Percentiles rank a stretch among this genome's conserved stretches.
phyloP scores from a whole-genome alignment of 2,113 vertebrate genomes.

The Hypomesus transpacificus region DNA sequence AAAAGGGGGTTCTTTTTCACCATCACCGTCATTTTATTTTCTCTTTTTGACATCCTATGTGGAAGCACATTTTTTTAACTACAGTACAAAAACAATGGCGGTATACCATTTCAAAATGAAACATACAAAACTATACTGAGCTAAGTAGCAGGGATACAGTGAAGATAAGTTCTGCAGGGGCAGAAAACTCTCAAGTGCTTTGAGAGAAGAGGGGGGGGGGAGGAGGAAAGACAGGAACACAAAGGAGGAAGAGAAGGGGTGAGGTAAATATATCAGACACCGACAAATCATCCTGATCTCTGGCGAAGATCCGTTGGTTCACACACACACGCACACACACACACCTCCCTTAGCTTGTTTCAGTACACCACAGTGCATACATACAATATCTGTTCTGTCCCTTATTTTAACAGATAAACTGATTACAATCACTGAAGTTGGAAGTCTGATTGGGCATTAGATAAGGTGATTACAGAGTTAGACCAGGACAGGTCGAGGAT shows the following conservation, averaged over 20 bases:
- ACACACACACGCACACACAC: neutral
- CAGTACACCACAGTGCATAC: constrained; percentile 1
- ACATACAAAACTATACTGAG: constrained; percentile 48
- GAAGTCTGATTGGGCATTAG: constrained; percentile 4
- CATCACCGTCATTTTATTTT: constrained; percentile 57
- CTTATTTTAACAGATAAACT: neutral
- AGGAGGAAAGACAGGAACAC: neutral
- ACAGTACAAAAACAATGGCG: constrained; percentile 30
- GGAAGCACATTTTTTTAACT: constrained; percentile 43
- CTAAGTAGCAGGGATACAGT: constrained; percentile 48
- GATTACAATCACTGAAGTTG: constrained; percentile 43
- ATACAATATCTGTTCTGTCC: constrained; percentile 4
- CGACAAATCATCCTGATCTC: constrained; percentile 24
- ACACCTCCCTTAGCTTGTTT: neutral
- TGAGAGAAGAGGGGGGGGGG: constrained; percentile 36
- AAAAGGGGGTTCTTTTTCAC: constrained; percentile 41
- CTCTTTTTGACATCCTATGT: constrained; percentile 51
- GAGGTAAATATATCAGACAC: constrained; percentile 12
- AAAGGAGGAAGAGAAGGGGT: neutral
- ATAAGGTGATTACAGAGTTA: constrained; percentile 20
- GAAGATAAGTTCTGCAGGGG: constrained; percentile 46
- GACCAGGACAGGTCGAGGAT: constrained; percentile 26
- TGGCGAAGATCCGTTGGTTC: neutral
- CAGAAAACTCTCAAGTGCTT: constrained; percentile 63
- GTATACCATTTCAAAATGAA: constrained; percentile 30